Evolutionary conservation across 2,888 invertebrate species (phyloP).

Genomic region (Erebia epiphron): DNA sequence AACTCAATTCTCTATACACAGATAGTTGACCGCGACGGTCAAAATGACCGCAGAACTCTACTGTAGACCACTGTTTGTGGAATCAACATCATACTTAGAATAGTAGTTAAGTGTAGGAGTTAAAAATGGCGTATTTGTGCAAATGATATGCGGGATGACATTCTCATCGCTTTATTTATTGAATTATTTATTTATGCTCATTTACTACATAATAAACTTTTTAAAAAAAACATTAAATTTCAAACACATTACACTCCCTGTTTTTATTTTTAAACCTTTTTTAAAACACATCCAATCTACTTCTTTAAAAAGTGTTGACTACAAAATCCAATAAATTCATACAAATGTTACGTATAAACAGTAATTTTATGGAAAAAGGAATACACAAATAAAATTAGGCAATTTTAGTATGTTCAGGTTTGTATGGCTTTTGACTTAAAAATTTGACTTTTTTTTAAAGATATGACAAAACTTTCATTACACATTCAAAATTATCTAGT

Average conservation of each 20-base stretch:
- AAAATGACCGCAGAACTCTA: neutral
- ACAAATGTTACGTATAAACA: neutral
- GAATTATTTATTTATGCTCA: slow-evolving; percentile 30
- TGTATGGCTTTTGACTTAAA: too few relatives aligned
- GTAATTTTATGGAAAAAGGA: neutral
- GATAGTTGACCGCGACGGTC: neutral
- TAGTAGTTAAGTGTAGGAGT: neutral
- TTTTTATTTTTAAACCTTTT: slow-evolving; percentile 7
- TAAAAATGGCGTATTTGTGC: slow-evolving; percentile 26
- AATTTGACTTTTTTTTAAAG: neutral
- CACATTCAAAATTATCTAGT: slow-evolving; percentile 75
- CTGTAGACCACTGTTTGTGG: neutral
- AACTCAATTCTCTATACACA: neutral
- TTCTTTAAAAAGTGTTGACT: too few relatives aligned
- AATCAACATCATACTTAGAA: neutral
- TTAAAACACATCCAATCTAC: neutral
- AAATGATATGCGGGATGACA: slow-evolving; percentile 42
- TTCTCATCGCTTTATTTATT: slow-evolving; percentile 43
- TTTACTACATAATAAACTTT: neutral
- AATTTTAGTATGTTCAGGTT: too few relatives aligned
- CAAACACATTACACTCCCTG: neutral
- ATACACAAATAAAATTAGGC: too few relatives aligned
- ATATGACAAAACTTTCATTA: neutral
- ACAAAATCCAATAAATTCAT: neutral
- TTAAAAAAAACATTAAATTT: slow-evolving; percentile 12